Conservation (phyloP, 2,113 vertebrate genomes). For the Pterocles burchelli region DNA sequence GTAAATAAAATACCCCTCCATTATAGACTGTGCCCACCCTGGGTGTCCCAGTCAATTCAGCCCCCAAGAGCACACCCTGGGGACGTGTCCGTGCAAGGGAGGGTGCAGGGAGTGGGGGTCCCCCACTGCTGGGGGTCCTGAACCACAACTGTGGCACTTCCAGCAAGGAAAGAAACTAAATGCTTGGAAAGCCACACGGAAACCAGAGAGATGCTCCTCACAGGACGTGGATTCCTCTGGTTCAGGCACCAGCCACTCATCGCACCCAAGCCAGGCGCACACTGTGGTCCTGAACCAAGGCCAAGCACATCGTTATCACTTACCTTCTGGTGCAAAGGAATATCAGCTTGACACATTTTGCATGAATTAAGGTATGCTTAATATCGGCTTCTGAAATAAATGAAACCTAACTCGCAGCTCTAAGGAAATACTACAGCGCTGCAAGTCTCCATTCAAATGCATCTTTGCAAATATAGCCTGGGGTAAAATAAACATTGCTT, state of each 20-base stretch:
- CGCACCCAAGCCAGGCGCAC: fast-evolving
- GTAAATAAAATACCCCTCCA: not conserved
- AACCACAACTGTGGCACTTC: not conserved
- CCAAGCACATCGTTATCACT: fast-evolving
- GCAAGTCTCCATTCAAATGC: not conserved
- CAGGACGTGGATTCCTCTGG: fast-evolving
- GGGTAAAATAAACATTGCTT: not conserved
- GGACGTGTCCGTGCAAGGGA: fast-evolving
- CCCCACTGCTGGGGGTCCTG: not conserved
- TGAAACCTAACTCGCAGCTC: fast-evolving
- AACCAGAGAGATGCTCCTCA: not conserved
- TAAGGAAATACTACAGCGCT: not conserved
- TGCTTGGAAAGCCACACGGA: fast-evolving
- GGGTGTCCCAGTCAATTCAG: fast-evolving
- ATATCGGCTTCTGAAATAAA: too few relatives aligned
- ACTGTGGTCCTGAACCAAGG: not conserved
- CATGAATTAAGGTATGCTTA: not conserved
- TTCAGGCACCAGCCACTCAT: not conserved
- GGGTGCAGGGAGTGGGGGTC: fast-evolving
- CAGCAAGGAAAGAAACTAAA: not conserved
- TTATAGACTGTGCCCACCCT: too few relatives aligned
- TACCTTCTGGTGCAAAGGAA: not conserved
- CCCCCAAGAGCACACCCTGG: not conserved
- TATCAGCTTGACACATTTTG: fast-evolving
- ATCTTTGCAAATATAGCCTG: not conserved